These are phyloP conservation scores for Gavialis gangeticus DNA, from an alignment of 2,113 vertebrate species.

Conservation along the genomic window DNA sequence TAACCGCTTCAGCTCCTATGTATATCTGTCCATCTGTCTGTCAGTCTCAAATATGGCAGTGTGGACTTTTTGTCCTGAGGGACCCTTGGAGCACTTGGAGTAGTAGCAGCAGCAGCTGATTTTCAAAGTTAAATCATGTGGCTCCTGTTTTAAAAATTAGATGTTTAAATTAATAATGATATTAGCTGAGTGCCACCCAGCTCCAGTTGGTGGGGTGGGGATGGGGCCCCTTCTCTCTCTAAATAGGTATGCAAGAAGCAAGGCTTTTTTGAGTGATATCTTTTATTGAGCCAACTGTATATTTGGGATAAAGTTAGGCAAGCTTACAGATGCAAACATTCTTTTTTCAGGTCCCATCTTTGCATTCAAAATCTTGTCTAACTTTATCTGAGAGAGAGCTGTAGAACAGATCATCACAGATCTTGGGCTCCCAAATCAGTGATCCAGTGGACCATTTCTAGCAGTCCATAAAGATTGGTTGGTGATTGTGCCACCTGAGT, in stretches of 20 bases:
- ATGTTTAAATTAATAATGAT: background rate
- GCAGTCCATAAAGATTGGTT: background rate
- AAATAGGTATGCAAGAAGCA: too few relatives aligned
- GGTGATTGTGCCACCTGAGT: background rate
- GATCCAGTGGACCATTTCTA: constrained; percentile 44
- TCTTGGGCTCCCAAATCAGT: constrained; percentile 34
- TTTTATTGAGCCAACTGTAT: too few relatives aligned
- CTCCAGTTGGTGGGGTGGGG: too few relatives aligned
- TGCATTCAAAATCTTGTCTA: too few relatives aligned
- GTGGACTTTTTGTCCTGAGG: background rate
- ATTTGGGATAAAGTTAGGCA: too few relatives aligned
- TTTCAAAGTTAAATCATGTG: background rate
- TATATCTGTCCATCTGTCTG: background rate
- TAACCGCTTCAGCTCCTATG: background rate
- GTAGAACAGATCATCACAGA: constrained; percentile 15
- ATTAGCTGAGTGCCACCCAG: background rate
- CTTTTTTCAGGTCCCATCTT: background rate
- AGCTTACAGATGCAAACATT: too few relatives aligned
- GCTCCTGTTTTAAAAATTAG: background rate
- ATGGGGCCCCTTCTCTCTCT: too few relatives aligned
- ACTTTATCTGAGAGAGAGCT: too few relatives aligned
- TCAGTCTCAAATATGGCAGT: background rate
- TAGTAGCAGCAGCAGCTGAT: background rate
- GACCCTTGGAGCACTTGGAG: background rate
- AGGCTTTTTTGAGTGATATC: too few relatives aligned